Evolutionary conservation across 2,888 invertebrate genomes (phyloP), one percentile per base, ranked within the genome.

Genomic region (Tridacna gigas): DNA sequence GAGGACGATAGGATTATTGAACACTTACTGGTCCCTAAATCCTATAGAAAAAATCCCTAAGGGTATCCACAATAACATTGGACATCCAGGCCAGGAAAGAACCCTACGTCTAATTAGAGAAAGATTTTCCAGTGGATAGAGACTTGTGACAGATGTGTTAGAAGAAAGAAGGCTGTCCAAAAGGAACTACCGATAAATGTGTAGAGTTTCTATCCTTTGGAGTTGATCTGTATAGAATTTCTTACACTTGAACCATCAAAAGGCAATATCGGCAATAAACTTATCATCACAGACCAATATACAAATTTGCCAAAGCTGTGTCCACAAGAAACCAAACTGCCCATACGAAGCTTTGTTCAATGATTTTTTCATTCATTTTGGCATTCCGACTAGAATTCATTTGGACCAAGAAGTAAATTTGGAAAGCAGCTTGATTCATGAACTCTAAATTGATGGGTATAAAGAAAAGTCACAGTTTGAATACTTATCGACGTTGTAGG

Each of bases 291-390:
- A 18, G 13, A 65, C n/a, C 65, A 25, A 12, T 65, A 65, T n/a
- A 65, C 65, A 18, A 65, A 22, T 18, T 65, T 65, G 12, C 15
- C 12, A 18, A 65, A n/a, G 65, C 65, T 22, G 12, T 65, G 12
- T n/a, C 65, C 20, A 65, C 65, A 65, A 65, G n/a, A n/a, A 65
- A 65, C 25, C 65, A 65, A 65, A 18, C 65, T 22, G 11, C 22
- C 12, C 12, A 65, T 13, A 65, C 65, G 65, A 65, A 25, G 25
- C 65, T 22, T n/a, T 18, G 11, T 65, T 18, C 13, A 65, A n/a
- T 65, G 22, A n/a, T 65, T 65, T 12, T n/a, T 18, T 65, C n/a
- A n/a, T 65, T 65, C 20, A 22, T n/a, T 65, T n/a, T n/a, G 20
- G 20, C 12, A 65, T 22, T 18, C 65, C 65, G 12, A 25, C 25